These are phyloP conservation scores for Nasonia oneida DNA, from an alignment of 2,888 invertebrate species.

Conservation along the genomic window DNA sequence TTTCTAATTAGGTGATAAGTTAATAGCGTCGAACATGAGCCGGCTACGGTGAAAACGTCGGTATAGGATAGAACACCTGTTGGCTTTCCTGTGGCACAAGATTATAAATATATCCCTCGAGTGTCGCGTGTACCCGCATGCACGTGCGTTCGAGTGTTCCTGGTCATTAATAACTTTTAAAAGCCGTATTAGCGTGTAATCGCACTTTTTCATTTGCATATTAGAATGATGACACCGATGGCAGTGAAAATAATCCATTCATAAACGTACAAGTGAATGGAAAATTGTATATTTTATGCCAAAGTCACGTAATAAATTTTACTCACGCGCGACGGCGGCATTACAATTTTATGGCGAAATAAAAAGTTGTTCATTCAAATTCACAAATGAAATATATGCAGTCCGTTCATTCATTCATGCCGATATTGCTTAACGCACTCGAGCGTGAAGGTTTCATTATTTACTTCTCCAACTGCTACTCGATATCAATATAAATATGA, in stretches of 20 bases:
- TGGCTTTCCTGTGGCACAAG: conserved; percentile 9
- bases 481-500: background rate
- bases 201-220: background rate
- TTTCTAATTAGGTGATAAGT: conserved; percentile 27
- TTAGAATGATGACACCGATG: background rate
- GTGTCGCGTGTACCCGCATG: conserved; percentile 16
- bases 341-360: conserved; percentile 4
- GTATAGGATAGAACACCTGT: conserved; percentile 34
- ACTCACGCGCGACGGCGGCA: background rate
- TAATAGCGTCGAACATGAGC: background rate
- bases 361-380: background rate
- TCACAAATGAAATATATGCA: conserved; percentile 7
- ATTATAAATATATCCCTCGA: conserved; percentile 4
- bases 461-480: background rate
- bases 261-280: background rate
- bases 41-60: conserved; percentile 2
- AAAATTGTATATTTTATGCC: background rate
- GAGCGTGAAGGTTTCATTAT: background rate
- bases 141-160: background rate
- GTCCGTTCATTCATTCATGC: background rate
- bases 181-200: background rate
- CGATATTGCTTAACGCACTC: conserved; percentile 5
- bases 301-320: background rate
- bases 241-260: background rate
- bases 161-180: conserved; percentile 4